These are phyloP conservation scores for Aplochiton taeniatus DNA, from an alignment of 2,797 vertebrate species.

Conservation along the genomic window DNA sequence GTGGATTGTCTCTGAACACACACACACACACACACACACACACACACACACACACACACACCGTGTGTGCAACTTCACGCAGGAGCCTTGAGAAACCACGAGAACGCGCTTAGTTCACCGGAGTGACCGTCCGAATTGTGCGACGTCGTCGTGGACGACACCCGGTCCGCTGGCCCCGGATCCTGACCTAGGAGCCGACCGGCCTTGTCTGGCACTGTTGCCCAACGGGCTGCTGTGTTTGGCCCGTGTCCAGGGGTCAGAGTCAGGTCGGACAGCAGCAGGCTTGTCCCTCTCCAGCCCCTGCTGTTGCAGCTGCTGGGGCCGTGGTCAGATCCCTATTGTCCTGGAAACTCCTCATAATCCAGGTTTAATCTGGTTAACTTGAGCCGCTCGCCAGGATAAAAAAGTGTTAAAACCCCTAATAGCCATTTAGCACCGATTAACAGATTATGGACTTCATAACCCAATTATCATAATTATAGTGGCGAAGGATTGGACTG, in stretches of 20 bases:
- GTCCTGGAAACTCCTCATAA: slow-evolving; percentile 35
- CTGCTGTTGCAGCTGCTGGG: slow-evolving; percentile 16
- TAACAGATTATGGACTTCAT: slow-evolving; percentile 70
- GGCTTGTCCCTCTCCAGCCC: slow-evolving; percentile 33
- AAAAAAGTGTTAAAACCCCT: slow-evolving; percentile 61
- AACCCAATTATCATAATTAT: slow-evolving; percentile 66
- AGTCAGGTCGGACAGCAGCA: slow-evolving; percentile 1
- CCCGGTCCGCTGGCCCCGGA: neutral
- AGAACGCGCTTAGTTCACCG: neutral
- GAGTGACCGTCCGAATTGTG: no score
- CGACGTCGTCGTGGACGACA: no score
- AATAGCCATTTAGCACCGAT: slow-evolving; percentile 73
- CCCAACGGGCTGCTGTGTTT: no score
- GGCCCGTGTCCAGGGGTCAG: no score
- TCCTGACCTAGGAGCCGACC: neutral
- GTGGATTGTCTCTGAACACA: neutral
- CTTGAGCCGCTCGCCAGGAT: slow-evolving; percentile 40
- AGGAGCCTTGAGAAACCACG: neutral
- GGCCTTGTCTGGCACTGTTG: no score
- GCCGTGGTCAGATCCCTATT: slow-evolving; percentile 14
- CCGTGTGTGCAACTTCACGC: no score
- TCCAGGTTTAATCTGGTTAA: slow-evolving; percentile 72
- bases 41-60: no score
- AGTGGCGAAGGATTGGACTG: slow-evolving; percentile 32
- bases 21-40: no score